Evolutionary conservation across 2,797 vertebrate species (phyloP), one percentile per base, ranked within the genome.

Genomic region (Menidia menidia): DNA sequence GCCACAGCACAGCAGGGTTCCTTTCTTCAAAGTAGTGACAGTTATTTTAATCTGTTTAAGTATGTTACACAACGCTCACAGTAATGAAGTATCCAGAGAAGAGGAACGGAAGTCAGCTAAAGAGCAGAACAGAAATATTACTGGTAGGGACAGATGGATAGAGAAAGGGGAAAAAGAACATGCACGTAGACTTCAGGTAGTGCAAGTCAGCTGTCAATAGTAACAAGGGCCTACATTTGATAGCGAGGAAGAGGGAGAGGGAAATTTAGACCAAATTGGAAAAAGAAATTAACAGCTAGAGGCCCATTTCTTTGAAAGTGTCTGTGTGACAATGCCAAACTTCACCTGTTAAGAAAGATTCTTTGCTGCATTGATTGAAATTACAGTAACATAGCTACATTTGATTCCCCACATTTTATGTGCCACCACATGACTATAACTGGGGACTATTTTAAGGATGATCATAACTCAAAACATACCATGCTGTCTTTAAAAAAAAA

Each of bases 251-350:
- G n/a, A n/a, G n/a, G 16, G 44, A 19, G 60, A 73, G 75, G 64
- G 68, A 64, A 67, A n/a, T 59, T 63, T 55, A 54, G 35, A 77
- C 68, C 67, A 44, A 60, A 58, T 61, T 74, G 71, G 42, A 66
- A 59, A 50, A 68, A 72, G 63, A 62, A 53, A 56, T 73, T 58
- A 60, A 57, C 64, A 53, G 77, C 71, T 66, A 70, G 66, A 82
- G 78, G 76, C 81, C 86, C 80, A 79, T 77, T 82, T 85, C 66
- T 85, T 47, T 83, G 80, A 86, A 82, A 88, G 81, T 67, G 65
- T 75, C 75, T 75, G 80, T 87, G 75, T 77, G 68, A 79, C 68
- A 66, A 77, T 33, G 77, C 87, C 83, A 77, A 85, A 78, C 77
- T 84, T 88, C 84, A 77, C 44, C 77, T 54, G 77, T 89, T 86